These are phyloP conservation scores for Fragum fragum DNA, from an alignment of 2,888 invertebrate species.

Conservation along the genomic window DNA sequence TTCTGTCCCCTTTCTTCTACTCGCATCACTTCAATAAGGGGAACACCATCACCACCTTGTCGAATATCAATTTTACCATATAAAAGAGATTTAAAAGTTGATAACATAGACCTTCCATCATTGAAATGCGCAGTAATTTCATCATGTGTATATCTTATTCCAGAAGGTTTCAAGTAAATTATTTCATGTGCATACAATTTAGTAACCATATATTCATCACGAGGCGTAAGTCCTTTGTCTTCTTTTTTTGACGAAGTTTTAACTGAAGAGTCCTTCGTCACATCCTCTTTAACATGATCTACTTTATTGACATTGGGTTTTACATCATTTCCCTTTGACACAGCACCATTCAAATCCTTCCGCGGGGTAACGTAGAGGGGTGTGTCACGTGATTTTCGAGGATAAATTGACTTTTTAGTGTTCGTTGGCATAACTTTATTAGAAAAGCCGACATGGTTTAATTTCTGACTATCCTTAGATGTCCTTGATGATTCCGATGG, in stretches of 20 bases:
- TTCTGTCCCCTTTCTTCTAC: slow-evolving; percentile 40
- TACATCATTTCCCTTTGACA: not conserved
- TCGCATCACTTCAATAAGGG: slow-evolving; percentile 66
- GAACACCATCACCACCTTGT: slow-evolving; percentile 58
- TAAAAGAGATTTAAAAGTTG: slow-evolving; percentile 57
- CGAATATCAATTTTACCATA: slow-evolving; percentile 57
- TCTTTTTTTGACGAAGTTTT: slow-evolving; percentile 32
- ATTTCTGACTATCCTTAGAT: slow-evolving; percentile 33
- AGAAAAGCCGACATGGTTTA: slow-evolving; percentile 55
- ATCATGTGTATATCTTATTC: slow-evolving; percentile 65
- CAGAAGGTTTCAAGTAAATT: slow-evolving; percentile 60
- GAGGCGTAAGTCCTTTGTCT: slow-evolving; percentile 57
- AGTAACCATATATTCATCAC: slow-evolving; percentile 65
- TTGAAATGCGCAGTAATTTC: slow-evolving; percentile 64
- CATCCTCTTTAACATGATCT: not conserved
- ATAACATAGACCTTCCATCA: slow-evolving; percentile 58
- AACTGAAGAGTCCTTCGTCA: not conserved
- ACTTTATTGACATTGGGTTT: not conserved
- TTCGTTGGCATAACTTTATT: slow-evolving; percentile 61
- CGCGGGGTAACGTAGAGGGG: slow-evolving; percentile 48
- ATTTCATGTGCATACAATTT: slow-evolving; percentile 62
- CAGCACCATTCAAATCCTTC: slow-evolving; percentile 35
- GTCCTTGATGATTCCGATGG: slow-evolving; percentile 43
- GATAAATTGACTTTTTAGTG: slow-evolving; percentile 20
- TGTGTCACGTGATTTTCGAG: slow-evolving; percentile 53